These are phyloP conservation scores for Triplophysa bombifrons DNA, from an alignment of 2,797 vertebrate species.

Conservation along the genomic window DNA sequence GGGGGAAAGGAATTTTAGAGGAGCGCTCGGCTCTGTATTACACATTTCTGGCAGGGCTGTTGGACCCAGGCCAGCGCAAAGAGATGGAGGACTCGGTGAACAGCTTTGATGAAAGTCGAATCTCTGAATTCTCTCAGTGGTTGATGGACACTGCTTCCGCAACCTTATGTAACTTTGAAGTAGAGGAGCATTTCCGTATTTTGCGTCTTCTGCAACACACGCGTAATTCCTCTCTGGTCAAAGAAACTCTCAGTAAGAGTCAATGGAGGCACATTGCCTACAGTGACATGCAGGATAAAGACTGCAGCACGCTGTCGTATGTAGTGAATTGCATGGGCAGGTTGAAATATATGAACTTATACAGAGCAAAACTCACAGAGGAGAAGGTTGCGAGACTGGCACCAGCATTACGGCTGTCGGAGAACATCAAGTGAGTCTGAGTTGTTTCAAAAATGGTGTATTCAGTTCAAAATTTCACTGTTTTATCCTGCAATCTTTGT, in stretches of 20 bases:
- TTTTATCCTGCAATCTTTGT: too few relatives aligned
- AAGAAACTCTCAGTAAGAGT: constrained; percentile 55
- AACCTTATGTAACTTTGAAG: constrained; percentile 30
- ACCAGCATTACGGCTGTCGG: constrained; percentile 63
- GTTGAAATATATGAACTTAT: constrained; percentile 65
- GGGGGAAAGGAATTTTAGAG: constrained; percentile 39
- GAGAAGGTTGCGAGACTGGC: constrained; percentile 59
- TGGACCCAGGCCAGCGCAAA: constrained; percentile 61
- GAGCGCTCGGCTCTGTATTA: constrained; percentile 57
- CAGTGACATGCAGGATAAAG: constrained; percentile 53
- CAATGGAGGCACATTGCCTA: constrained; percentile 56
- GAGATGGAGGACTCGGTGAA: constrained; percentile 66
- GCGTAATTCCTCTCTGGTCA: constrained; percentile 67
- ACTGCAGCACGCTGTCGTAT: constrained; percentile 68
- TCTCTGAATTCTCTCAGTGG: constrained; percentile 65
- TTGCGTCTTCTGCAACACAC: constrained; percentile 73
- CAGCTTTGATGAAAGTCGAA: constrained; percentile 48
- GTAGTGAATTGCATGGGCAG: constrained; percentile 61
- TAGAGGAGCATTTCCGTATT: constrained; percentile 56
- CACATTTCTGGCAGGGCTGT: constrained; percentile 73
- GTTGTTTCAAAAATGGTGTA: too few relatives aligned
- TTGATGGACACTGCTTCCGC: constrained; percentile 58
- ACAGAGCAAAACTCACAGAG: constrained; percentile 53
- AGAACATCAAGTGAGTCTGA: constrained; percentile 67
- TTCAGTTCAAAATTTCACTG: too few relatives aligned